A percentile compares a stretch with the other conserved stretches of the same genome.
phyloP scores from a whole-genome alignment of 2,113 vertebrate species.

The Myiozetetes cayanensis region DNA sequence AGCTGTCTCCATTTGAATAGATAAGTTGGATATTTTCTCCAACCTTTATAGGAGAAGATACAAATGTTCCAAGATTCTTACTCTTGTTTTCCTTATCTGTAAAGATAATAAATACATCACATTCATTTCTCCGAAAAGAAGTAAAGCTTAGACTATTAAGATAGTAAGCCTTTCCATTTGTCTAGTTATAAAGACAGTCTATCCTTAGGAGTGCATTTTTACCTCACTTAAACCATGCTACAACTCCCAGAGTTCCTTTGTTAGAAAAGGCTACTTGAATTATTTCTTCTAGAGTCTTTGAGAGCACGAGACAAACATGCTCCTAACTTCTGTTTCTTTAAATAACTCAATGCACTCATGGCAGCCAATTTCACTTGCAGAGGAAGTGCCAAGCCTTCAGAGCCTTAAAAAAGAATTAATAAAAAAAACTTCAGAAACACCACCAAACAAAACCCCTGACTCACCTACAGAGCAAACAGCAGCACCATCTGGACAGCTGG shows the following conservation, averaged over 20 bases:
- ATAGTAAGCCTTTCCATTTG: background rate
- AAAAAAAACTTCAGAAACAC: background rate
- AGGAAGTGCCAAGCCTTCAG: background rate
- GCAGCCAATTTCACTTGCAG: background rate
- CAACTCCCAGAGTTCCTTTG: background rate
- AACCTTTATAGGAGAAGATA: constrained; percentile 81
- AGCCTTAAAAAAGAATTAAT: background rate
- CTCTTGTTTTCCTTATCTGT: constrained; percentile 73
- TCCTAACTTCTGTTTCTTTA: background rate
- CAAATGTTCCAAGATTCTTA: constrained; percentile 86
- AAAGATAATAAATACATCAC: background rate
- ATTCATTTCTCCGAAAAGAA: background rate
- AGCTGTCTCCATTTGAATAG: constrained; percentile 85
- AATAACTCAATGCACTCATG: background rate
- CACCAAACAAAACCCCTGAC: background rate
- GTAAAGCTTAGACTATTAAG: background rate
- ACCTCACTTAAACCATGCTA: background rate
- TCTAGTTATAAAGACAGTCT: background rate
- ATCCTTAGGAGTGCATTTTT: background rate
- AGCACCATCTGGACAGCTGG: constrained; percentile 76
- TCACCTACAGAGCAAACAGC: constrained; percentile 90
- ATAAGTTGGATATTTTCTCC: constrained; percentile 83
- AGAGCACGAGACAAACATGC: background rate
- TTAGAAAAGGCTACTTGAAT: background rate
- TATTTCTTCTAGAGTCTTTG: background rate